phyloP scores from a whole-genome alignment of 2,888 invertebrate genomes.

The Torymus aiolomorphi region DNA sequence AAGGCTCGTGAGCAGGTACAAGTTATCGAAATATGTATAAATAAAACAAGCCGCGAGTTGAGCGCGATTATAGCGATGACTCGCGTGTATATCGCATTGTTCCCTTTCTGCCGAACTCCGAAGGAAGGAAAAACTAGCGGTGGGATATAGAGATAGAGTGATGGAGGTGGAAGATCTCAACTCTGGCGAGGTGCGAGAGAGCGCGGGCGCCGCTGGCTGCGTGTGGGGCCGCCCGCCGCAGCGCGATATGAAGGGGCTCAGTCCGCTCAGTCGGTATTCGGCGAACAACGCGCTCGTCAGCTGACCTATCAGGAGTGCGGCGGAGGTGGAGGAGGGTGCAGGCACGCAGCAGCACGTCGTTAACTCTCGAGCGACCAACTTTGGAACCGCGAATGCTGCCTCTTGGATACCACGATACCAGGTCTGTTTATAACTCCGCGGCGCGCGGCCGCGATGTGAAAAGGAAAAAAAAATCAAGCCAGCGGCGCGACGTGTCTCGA shows the following conservation, averaged over 20 bases:
- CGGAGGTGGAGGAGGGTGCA: neutral
- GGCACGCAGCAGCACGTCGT: neutral
- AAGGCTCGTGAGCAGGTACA: too few species aligned
- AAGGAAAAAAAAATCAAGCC: neutral
- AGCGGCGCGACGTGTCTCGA: neutral
- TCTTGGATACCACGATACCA: slow-evolving; percentile 18
- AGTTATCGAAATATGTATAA: too few species aligned
- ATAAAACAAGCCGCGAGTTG: too few species aligned
- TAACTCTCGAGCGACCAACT: slow-evolving; percentile 6
- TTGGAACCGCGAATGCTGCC: slow-evolving; percentile 25
- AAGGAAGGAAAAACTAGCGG: too few species aligned
- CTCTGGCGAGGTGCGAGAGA: too few species aligned
- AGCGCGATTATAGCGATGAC: too few species aligned
- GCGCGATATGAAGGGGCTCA: neutral
- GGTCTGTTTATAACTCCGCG: slow-evolving; percentile 47
- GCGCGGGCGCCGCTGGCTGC: too few species aligned
- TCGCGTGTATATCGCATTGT: too few species aligned
- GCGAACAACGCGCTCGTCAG: slow-evolving; percentile 6
- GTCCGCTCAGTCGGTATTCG: neutral
- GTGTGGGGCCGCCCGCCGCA: too few species aligned
- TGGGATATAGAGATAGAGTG: too few species aligned
- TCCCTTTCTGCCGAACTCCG: too few species aligned
- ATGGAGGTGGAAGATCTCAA: too few species aligned
- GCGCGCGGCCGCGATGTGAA: neutral
- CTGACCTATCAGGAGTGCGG: slow-evolving; percentile 13